Evolutionary conservation across 1,140 invertebrate genomes (phyloP), one percentile per base, ranked within the genome.

Genomic region (Atta cephalotes): DNA sequence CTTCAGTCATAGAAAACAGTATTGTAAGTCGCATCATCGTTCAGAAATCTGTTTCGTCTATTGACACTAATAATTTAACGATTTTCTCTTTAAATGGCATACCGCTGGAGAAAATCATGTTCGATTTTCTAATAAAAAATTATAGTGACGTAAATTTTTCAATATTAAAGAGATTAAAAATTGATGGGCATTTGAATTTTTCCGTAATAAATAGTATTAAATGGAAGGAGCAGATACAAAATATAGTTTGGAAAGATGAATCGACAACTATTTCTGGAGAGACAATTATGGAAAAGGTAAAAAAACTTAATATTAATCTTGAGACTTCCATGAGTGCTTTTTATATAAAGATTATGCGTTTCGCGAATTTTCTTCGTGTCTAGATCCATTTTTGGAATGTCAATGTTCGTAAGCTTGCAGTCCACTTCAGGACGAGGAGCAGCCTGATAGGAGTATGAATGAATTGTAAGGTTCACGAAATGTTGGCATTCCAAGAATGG

Each of bases 231-330:
- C 77, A 93, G 31, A 90, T 93, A 76, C 68, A 84, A 21, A 88
- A 79, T 21, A 58, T 94, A n/a, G 80, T 95, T 7, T 92, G 91
- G 74, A 94, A 91, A 87, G 80, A 92, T 88, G 12, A 91, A 66
- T 21, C 82, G 10, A 63, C 49, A 35, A 56, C 70, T 35, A 92
- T 94, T 53, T 77, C 87, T 62, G 91, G 89, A n/a, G 18, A 87
- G 2, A 92, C 89, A 2, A 85, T 68, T 0, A 60, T 94, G 49
- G 68, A 91, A 39, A 92, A 91, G 18, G 93, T 93, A 87, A 90
- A 82, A 14, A 7, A 16, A 72, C 12, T 21, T 51, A 18, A 21
- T 58, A 58, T 58, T 9, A 82, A 66, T 31, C 31, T 31, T 31
- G 3, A 31, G 3, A 3, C 31, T 31, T 31, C 31, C 31, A 31